Conservation (phyloP, 1,140 invertebrate species). For the Leptopilina boulardi region DNA sequence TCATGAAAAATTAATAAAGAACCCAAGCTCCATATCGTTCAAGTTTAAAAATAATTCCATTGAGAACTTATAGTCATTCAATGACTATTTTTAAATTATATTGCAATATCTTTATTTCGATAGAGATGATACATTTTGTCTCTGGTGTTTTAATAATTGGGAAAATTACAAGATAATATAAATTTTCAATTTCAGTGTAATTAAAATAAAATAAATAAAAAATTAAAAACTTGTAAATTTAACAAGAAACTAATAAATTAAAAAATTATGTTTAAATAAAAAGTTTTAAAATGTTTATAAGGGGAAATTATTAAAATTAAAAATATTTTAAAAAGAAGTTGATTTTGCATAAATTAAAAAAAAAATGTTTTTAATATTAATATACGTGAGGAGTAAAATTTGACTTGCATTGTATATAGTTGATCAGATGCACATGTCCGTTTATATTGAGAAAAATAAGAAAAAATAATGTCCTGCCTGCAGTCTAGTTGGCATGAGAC, state of each 20-base stretch:
- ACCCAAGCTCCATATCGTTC: neutral
- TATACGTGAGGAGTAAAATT: neutral
- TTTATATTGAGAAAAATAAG: slow-evolving; percentile 2
- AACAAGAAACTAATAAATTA: too few species aligned
- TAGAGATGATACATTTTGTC: too few species aligned
- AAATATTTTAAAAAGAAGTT: neutral
- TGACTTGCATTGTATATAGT: neutral
- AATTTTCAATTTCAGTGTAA: too few species aligned
- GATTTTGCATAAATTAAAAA: neutral
- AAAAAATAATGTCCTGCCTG: slow-evolving; percentile 35
- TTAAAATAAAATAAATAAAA: too few species aligned
- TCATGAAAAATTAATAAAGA: slow-evolving; percentile 10
- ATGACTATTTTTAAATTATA: too few species aligned
- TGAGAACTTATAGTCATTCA: neutral
- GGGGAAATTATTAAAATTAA: neutral
- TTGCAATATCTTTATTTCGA: too few species aligned
- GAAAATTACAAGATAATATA: neutral
- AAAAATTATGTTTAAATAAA: too few species aligned
- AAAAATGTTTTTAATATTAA: neutral
- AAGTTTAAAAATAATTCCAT: slow-evolving; percentile 7
- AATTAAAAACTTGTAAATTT: too few species aligned
- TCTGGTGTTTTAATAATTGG: neutral
- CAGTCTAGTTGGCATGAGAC: slow-evolving; percentile 55
- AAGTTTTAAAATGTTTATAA: too few species aligned
- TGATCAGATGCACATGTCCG: neutral